phyloP scores from a whole-genome alignment of 2,113 vertebrate species.

The Ibidorhyncha struthersii region DNA sequence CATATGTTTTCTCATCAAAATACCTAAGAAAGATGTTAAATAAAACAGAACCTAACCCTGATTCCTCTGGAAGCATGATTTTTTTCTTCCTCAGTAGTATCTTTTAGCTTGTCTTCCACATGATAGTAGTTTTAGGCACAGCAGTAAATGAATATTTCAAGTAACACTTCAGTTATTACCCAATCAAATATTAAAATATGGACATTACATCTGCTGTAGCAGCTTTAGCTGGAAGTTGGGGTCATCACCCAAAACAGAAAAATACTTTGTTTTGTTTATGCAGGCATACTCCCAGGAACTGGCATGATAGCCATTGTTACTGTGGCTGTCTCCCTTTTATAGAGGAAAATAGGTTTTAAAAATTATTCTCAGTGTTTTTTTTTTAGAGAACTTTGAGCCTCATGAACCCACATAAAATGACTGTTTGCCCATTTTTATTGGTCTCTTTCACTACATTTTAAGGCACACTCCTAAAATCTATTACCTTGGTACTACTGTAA shows the following conservation, averaged over 20 bases:
- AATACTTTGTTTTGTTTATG: neutral
- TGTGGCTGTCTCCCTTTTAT: fast-evolving
- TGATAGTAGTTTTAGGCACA: neutral
- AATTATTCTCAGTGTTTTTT: neutral
- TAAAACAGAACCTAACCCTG: neutral
- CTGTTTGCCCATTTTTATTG: neutral
- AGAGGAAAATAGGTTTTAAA: neutral
- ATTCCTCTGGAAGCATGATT: neutral
- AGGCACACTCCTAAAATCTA: neutral
- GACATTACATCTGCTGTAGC: neutral
- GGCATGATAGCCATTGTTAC: neutral
- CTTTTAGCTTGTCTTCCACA: neutral
- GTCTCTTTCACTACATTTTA: neutral
- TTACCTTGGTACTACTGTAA: neutral
- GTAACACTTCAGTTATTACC: neutral
- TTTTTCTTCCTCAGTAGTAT: neutral
- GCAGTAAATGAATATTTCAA: neutral
- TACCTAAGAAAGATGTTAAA: neutral
- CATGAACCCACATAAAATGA: neutral
- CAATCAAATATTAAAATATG: neutral
- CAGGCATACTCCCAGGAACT: neutral
- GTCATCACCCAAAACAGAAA: neutral
- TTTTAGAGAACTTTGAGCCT: neutral
- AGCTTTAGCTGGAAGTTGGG: neutral
- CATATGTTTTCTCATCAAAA: neutral